Evolutionary conservation across 2,113 vertebrate genomes (phyloP), one percentile per base, ranked within the genome.

Genomic region (Corvus moneduloides): DNA sequence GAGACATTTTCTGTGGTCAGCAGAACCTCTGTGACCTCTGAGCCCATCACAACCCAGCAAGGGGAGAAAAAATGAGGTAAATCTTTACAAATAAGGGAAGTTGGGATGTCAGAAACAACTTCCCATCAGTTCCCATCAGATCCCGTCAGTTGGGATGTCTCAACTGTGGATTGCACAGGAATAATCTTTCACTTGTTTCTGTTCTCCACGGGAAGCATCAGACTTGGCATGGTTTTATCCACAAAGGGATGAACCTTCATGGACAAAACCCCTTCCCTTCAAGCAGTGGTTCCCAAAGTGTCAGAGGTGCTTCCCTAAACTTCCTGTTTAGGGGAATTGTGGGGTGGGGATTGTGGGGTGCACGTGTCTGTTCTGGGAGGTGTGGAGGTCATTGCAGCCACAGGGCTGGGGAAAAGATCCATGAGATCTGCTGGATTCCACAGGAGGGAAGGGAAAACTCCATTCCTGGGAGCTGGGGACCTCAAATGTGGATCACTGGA

Each of bases 401-500:
- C 28, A 8, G 1, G 3, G 21, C 21, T 46, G 64, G 20, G 63
- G 28, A 23, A 51, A 66, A 62, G 6, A 23, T 48, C 33, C 17
- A 4, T 14, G 55, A 43, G n/a, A 44, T 54, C 7, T 6, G 14
- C 14, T 55, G 62, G 56, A 41, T 30, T 37, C 59, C 72, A 21
- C 10, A 10, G 59, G 16, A 69, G 3, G 4, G 7, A 18, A 64
- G n/a, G 58, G 44, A 66, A 10, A 73, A 1, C 14, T 61, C 15
- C 13, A 5, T 13, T 56, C 4, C 21, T 64, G 58, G 72, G 32
- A 79, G 17, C 2, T 55, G 51, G 13, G 58, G 11, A 68, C 9
- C 12, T 63, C 44, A 41, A 43, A 18, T 0, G 0, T 6, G 27
- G n/a, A 16, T 20, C 23, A 2, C 26, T 19, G 41, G 41, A 35